Conservation (phyloP, 2,113 vertebrate genomes). For the Ceratotherium simum region DNA sequence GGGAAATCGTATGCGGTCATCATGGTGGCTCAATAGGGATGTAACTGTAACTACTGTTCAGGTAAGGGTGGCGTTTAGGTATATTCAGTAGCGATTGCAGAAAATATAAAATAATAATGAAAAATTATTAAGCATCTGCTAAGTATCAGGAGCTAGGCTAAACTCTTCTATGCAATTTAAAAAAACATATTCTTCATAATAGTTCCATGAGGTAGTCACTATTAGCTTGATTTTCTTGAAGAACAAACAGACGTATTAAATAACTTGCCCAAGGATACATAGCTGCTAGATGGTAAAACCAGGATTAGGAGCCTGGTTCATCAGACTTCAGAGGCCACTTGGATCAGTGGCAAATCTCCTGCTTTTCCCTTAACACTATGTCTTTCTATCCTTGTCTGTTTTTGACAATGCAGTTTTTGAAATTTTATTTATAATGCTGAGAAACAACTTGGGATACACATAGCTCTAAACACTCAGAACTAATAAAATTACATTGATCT, state of each 20-base stretch:
- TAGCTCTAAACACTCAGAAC: slow-evolving; percentile 37
- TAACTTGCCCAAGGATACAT: background rate
- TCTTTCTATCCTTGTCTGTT: background rate
- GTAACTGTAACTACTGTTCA: background rate
- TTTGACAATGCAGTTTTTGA: background rate
- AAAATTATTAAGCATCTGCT: background rate
- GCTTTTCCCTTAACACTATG: background rate
- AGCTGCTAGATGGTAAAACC: background rate
- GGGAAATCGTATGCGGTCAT: background rate
- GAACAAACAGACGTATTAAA: background rate
- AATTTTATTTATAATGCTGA: slow-evolving; percentile 58
- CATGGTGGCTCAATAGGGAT: no score
- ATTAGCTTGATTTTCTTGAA: background rate
- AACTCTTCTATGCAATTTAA: background rate
- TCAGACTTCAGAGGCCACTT: background rate
- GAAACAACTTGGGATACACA: background rate
- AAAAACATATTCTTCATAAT: background rate
- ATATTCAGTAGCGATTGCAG: background rate
- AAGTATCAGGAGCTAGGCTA: background rate
- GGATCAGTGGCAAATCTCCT: background rate
- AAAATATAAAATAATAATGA: background rate
- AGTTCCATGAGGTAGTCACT: background rate
- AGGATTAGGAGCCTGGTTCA: background rate
- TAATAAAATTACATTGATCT: slow-evolving; percentile 66
- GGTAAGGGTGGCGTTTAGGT: background rate